Conservation (phyloP, 2,888 invertebrate species). For the Lasioglossum figueresi region DNA sequence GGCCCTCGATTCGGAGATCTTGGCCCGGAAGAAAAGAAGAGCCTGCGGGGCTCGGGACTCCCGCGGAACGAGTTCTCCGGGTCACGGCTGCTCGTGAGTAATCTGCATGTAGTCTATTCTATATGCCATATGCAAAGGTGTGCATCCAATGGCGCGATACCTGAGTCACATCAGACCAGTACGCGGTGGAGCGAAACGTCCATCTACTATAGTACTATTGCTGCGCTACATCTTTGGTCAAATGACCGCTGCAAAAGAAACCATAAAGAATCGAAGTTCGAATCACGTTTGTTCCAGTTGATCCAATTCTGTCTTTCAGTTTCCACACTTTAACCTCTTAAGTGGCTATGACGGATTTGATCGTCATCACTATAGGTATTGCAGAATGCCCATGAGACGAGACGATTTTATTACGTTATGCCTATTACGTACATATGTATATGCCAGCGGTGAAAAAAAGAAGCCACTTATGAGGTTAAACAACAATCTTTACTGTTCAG, state of each 20-base stretch:
- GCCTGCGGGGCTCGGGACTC: constrained; percentile 60
- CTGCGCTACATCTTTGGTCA: background rate
- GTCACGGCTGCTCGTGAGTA: constrained; percentile 77
- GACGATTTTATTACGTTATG: too few species aligned
- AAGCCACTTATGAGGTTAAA: background rate
- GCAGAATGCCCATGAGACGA: background rate
- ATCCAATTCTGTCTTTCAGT: background rate
- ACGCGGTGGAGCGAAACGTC: too few species aligned
- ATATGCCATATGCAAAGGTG: too few species aligned
- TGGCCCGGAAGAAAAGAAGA: constrained; percentile 72
- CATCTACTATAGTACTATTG: background rate
- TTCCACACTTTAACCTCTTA: background rate
- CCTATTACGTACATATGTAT: too few species aligned
- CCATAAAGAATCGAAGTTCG: background rate
- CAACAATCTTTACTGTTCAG: background rate
- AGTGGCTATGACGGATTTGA: background rate
- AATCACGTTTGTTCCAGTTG: background rate
- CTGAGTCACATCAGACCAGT: background rate
- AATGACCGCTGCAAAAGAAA: background rate
- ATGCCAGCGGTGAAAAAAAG: too few species aligned
- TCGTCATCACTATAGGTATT: background rate
- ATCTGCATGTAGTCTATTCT: background rate
- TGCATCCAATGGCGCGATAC: background rate
- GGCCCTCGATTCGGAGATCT: constrained; percentile 84
- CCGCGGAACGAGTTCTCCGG: constrained; percentile 70